A percentile compares a stretch with the other conserved stretches of the same genome.
Evolutionary conservation across 1,140 invertebrate genomes (phyloP).

Genomic region (Mizuhopecten yessoensis): DNA sequence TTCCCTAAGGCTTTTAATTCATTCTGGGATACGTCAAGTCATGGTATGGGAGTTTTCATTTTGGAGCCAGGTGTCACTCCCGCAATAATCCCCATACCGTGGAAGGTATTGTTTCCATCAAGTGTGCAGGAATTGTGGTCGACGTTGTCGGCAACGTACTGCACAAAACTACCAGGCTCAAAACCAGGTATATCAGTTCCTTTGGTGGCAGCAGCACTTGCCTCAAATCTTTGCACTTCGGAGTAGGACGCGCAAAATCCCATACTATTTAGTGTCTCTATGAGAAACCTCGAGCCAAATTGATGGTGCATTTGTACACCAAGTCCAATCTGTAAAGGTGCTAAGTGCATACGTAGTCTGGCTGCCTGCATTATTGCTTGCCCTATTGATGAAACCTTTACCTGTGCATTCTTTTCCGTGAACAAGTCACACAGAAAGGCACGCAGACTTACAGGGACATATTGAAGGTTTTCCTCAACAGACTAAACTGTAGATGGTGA

Average conservation of each 20-base stretch:
- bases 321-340: conserved; percentile 69
- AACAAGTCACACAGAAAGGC: conserved; percentile 3
- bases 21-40: no score
- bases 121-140: conserved; percentile 72
- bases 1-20: no score
- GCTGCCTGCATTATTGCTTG: conserved; percentile 56
- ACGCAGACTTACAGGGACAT: conserved; percentile 53
- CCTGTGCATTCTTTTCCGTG: conserved; percentile 14
- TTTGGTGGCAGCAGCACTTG: conserved; percentile 62
- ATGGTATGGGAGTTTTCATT: no score
- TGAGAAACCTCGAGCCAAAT: conserved; percentile 63
- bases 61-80: no score
- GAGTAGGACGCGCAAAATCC: conserved; percentile 61
- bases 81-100: no score
- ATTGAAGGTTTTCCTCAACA: conserved; percentile 41
- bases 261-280: conserved; percentile 56
- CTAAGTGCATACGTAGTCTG: conserved; percentile 59
- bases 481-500: conserved; percentile 45
- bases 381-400: conserved; percentile 40
- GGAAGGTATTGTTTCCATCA: conserved; percentile 74
- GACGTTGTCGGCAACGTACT: conserved; percentile 72
- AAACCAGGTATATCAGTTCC: conserved; percentile 44
- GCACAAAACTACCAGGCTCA: conserved; percentile 54
- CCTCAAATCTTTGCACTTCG: conserved; percentile 54
- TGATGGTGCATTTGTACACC: conserved; percentile 70